Percentiles rank a stretch among this genome's conserved stretches.
These are phyloP conservation scores for Pangasius krempfi DNA, from an alignment of 2,797 vertebrate species.

Conservation along the genomic window DNA sequence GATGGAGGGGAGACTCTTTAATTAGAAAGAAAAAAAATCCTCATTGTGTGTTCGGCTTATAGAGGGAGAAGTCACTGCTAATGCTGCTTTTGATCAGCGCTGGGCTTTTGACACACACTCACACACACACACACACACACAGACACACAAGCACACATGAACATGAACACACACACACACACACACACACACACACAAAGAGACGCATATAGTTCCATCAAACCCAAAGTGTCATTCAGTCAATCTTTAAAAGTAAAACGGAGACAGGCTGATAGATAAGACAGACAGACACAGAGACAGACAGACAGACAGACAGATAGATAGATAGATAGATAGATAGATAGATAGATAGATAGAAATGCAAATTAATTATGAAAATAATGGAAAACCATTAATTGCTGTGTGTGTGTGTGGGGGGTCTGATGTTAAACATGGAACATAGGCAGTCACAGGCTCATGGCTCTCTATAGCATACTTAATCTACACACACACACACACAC, in stretches of 20 bases:
- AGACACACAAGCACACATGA: background rate
- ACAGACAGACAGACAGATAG: background rate
- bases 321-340: background rate
- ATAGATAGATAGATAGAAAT: background rate
- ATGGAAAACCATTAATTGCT: background rate
- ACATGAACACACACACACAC: background rate
- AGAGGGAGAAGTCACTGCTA: slow-evolving; percentile 79
- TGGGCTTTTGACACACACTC: slow-evolving; percentile 56
- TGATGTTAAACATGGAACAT: slow-evolving; percentile 29
- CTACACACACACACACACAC: slow-evolving; percentile 51
- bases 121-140: slow-evolving; percentile 1
- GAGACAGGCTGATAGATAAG: background rate
- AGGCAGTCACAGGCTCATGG: slow-evolving; percentile 32
- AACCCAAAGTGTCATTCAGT: background rate
- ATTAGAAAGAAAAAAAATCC: slow-evolving; percentile 71
- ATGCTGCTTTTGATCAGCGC: slow-evolving; percentile 77
- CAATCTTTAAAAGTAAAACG: background rate
- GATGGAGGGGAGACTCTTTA: slow-evolving; percentile 68
- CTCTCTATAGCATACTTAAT: slow-evolving; percentile 60
- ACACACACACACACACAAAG: background rate
- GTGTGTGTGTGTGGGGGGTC: background rate
- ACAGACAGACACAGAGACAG: too few relatives aligned
- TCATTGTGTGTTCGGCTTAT: slow-evolving; percentile 59
- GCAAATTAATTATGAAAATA: background rate
- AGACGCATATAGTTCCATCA: background rate